Conservation (phyloP, 2,797 vertebrate genomes). For the Myotis planiceps region DNA sequence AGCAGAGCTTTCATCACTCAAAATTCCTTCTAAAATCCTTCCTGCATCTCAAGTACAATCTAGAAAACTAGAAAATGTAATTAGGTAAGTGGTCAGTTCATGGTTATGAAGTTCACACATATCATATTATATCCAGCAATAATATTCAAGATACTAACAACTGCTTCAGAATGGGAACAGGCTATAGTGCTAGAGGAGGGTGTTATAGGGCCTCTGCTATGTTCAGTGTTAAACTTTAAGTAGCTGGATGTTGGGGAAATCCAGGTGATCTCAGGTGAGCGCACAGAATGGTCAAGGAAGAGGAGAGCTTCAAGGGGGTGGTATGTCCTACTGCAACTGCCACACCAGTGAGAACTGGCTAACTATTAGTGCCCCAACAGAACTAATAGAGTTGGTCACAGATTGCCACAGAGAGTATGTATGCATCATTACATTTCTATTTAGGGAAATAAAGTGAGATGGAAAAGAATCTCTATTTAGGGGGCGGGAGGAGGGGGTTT, state of each 20-base stretch:
- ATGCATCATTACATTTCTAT: background rate
- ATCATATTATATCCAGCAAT: background rate
- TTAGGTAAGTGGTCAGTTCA: background rate
- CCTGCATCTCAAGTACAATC: background rate
- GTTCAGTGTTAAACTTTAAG: background rate
- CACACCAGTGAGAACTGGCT: background rate
- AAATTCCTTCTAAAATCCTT: background rate
- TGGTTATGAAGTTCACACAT: background rate
- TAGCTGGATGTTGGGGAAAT: background rate
- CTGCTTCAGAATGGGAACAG: background rate
- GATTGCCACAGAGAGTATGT: background rate
- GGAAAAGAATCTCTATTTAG: background rate
- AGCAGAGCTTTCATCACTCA: background rate
- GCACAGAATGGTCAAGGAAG: background rate
- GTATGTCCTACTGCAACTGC: background rate
- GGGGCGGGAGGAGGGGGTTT: rapidly evolving
- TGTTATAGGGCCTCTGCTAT: background rate
- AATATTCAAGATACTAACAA: no score
- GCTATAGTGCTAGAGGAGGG: background rate
- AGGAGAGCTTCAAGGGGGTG: background rate
- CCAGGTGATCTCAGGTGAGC: background rate
- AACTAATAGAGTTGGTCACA: background rate
- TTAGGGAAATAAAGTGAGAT: background rate
- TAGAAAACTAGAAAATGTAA: background rate
- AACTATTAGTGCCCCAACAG: background rate